phyloP scores from a whole-genome alignment of 2,797 vertebrate species.

The Champsocephalus gunnari region DNA sequence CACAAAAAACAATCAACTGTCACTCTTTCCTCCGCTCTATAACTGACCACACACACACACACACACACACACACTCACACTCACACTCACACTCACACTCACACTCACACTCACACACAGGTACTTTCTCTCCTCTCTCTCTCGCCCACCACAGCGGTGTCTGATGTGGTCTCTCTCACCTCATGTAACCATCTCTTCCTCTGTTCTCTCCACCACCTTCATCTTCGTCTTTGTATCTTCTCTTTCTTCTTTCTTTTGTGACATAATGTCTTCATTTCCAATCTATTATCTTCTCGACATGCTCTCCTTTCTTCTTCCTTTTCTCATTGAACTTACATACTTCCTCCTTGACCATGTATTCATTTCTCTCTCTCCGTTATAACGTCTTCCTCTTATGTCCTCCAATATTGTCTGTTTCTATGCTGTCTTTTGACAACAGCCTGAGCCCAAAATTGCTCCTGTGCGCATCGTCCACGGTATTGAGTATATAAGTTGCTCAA shows the following conservation, averaged over 20 bases:
- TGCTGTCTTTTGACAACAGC: constrained; percentile 58
- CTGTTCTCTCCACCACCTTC: constrained; percentile 1
- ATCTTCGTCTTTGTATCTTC: constrained; percentile 5
- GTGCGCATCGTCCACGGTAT: too few species aligned
- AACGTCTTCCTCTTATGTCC: too few species aligned
- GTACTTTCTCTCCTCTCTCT: constrained; percentile 11
- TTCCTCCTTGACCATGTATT: not conserved
- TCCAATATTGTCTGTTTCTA: not conserved
- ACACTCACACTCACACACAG: not conserved
- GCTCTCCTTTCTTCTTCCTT: not conserved
- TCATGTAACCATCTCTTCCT: constrained; percentile 42
- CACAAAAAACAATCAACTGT: constrained; percentile 66
- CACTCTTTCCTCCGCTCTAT: constrained; percentile 33
- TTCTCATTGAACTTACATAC: not conserved
- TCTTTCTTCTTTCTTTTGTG: not conserved
- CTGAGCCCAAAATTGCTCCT: too few species aligned
- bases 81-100: too few species aligned
- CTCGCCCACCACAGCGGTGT: constrained; percentile 49
- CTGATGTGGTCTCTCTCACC: constrained; percentile 65
- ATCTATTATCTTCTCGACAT: not conserved
- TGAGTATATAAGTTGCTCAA: too few species aligned
- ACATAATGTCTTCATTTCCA: not conserved
- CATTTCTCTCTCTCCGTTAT: too few species aligned
- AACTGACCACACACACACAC: constrained; percentile 33
- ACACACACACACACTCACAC: too few species aligned